phyloP scores from a whole-genome alignment of 2,113 vertebrate genomes.

The Ptychochromis oligacanthus region DNA sequence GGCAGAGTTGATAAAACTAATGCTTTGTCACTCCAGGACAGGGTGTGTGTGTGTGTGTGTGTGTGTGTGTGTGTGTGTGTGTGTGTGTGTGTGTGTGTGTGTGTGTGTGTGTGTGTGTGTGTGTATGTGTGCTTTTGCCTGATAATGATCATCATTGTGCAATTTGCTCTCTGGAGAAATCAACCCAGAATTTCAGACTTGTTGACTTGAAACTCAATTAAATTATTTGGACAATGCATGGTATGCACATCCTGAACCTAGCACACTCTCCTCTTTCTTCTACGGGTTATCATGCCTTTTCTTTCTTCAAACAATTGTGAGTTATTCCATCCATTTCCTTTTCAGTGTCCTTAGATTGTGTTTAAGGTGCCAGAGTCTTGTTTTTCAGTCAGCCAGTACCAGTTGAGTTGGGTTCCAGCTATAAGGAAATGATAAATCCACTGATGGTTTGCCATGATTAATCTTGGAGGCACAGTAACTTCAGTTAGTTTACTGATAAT shows the following conservation, averaged over 20 bases:
- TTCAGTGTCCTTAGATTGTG: background rate
- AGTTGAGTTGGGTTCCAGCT: conserved; percentile 21
- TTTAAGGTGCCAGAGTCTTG: background rate
- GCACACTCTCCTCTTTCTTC: conserved; percentile 47
- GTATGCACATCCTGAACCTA: conserved; percentile 30
- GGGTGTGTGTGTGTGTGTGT: background rate
- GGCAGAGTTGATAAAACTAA: conserved; percentile 30
- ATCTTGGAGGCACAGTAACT: background rate
- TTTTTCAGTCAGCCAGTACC: background rate
- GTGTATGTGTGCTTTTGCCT: conserved; percentile 3
- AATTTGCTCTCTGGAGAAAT: conserved; percentile 60
- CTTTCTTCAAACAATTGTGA: conserved; percentile 14
- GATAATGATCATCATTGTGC: conserved; percentile 55
- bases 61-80: background rate
- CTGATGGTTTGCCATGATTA: background rate
- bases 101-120: background rate
- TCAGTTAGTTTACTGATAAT: background rate
- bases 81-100: background rate
- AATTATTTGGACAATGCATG: conserved; percentile 41
- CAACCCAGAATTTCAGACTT: conserved; percentile 39
- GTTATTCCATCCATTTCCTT: background rate
- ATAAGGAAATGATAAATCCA: background rate
- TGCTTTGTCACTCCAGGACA: conserved; percentile 45
- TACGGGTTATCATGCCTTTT: background rate
- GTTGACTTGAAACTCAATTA: conserved; percentile 68